Evolutionary conservation across 2,888 invertebrate genomes (phyloP), one percentile per base, ranked within the genome.

Genomic region (Ashinkailepas kermadecensis): DNA sequence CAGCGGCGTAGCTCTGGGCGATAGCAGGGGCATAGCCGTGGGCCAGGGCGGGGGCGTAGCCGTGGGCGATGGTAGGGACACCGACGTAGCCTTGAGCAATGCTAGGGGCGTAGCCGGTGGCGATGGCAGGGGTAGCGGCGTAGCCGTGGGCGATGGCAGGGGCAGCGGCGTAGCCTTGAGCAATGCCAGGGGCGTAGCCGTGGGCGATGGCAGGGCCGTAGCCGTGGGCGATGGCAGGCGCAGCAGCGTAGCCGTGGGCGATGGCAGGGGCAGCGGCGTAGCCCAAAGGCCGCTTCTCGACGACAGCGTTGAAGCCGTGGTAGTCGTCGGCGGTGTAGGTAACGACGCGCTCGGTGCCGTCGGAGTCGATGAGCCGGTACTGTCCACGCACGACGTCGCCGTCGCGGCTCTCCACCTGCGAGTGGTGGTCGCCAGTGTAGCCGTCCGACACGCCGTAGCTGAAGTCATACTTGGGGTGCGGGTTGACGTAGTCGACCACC

Each of bases 231-330:
- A n/a, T n/a, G n/a, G n/a, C n/a, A n/a, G n/a, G n/a, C n/a, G n/a
- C n/a, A n/a, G n/a, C n/a, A n/a, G n/a, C n/a, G n/a, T n/a, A n/a
- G 59, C 12, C 59, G 59, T 2, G 0, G 23, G 23, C 82, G 9
- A 81, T 81, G 78, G 83, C 83, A 18, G 83, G 83, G 15, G 83
- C 83, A n/a, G 83, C 65, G 12, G 65, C 82, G 62, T 65, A 65
- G 0, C 81, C 78, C 62, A 83, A 83, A 65, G 84, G 84, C 67
- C 84, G 82, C 65, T 84, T 84, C 70, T 84, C 84, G 12, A 84
- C 84, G 7, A 84, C 83, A 25, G 84, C 84, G 67, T 84, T 84
- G 80, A 85, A 85, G 54, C 85, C 85, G 74, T 82, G 80, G 67
- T 80, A 70, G 18, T 67, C 39, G 39, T 39, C 81, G 21, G 84